Evolutionary conservation across 2,113 vertebrate species (phyloP), one percentile per base, ranked within the genome.

Genomic region (Callionymus lyra): DNA sequence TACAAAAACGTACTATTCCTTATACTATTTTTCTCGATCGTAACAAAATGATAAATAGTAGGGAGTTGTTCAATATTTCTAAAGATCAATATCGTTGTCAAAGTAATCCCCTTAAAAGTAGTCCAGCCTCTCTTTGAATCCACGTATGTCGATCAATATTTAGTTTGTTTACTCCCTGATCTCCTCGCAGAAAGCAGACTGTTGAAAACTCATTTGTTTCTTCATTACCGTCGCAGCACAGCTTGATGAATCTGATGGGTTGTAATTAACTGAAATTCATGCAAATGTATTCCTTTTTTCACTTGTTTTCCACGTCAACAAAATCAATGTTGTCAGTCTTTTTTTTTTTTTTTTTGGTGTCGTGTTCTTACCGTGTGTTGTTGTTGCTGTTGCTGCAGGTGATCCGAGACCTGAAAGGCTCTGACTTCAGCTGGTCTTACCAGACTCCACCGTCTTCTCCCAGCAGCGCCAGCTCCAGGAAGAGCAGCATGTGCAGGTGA

Each of bases 401-500:
- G 56, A 97, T 99, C 73, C 86, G 92, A 63, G 95, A 99, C 70
- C 76, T 99, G 66, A 99, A 99, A 72, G 94, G 95, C 41, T 99
- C 95, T 0, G 95, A 99, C 67, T 97, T 90, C 53, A 94, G 86
- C 75, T 99, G 95, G 95, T 94, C 93, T 16, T 99, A 99, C 77
- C 95, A 99, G 83, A 99, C 95, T 0, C 95, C 95, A 0, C 95
- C 95, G 0, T 97, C 95, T 0, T 99, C 95, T 0, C 95, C 95
- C 38, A 92, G 90, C 79, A 97, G 91, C 72, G 85, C 89, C 6
- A 82, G 89, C 47, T 99, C 95, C 56, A 89, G 93, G 32, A 99
- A 99, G 75, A 93, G 92, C 82, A 99, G 93, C 82, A 90, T 97
- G 90, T 97, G 94, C 90, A 98, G 95, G 94, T 96, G 55, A 27